Evolutionary conservation across 2,113 vertebrate species (phyloP).

Genomic region (Prionailurus bengalensis): DNA sequence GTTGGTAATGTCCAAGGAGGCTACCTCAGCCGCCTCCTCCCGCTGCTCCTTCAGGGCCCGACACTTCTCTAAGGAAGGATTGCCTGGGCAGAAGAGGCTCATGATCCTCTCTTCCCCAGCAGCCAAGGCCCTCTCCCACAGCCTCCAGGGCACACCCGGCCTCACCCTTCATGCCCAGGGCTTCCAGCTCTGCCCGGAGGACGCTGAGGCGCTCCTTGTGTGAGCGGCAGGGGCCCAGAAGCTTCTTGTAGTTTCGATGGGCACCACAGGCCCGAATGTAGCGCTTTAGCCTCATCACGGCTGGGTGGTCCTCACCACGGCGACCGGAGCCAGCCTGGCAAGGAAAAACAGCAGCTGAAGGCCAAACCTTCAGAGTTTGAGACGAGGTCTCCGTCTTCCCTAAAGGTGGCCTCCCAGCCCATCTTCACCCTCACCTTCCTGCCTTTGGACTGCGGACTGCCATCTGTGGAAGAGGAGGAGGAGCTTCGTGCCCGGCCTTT

Average conservation of each 20-base stretch:
- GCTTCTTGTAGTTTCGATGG: conserved; percentile 92
- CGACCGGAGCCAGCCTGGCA: conserved; percentile 60
- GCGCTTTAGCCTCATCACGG: conserved; percentile 90
- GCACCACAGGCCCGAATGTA: conserved; percentile 93
- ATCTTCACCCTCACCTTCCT: conserved; percentile 70
- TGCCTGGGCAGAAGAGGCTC: conserved; percentile 83
- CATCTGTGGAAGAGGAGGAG: conserved; percentile 69
- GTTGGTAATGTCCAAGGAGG: conserved; percentile 91
- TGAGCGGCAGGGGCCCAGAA: conserved; percentile 88
- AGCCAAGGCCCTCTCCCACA: neutral
- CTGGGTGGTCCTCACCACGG: conserved; percentile 78
- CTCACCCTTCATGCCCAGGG: conserved; percentile 92
- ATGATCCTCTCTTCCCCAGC: neutral
- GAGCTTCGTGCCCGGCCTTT: conserved; percentile 57
- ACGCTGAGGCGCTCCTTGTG: conserved; percentile 85
- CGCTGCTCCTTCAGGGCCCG: conserved; percentile 87
- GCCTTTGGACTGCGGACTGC: conserved; percentile 69
- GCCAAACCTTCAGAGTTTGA: neutral
- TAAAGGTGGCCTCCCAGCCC: neutral
- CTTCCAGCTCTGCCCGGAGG: conserved; percentile 91
- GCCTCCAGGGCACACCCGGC: neutral
- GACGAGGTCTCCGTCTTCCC: neutral
- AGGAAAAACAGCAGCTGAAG: neutral
- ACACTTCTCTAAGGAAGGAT: conserved; percentile 92
- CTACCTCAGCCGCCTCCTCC: conserved; percentile 91